Conservation (phyloP, 2,888 invertebrate genomes). For the Formica aserva region DNA sequence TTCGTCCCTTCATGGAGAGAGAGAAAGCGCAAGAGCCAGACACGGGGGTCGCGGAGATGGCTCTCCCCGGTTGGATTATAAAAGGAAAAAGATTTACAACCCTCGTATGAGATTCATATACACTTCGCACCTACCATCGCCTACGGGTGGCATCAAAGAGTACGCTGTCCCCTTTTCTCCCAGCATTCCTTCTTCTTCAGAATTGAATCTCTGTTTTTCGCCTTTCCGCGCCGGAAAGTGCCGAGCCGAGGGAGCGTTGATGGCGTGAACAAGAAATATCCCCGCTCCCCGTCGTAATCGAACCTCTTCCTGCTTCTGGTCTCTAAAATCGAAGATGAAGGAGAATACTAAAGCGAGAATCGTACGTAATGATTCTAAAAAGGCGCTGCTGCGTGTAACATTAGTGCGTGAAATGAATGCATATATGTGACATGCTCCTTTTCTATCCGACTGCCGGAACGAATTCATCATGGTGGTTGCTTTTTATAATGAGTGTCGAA, state of each 20-base stretch:
- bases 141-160: slow-evolving; percentile 79
- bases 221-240: slow-evolving; percentile 59
- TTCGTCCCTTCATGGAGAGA: slow-evolving; percentile 62
- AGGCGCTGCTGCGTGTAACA: neutral
- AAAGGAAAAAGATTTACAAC: slow-evolving; percentile 78
- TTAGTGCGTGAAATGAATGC: neutral
- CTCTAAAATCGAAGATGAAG: slow-evolving; percentile 61
- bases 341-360: slow-evolving; percentile 21
- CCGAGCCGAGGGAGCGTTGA: slow-evolving; percentile 63
- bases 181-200: slow-evolving; percentile 8
- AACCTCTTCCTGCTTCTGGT: slow-evolving; percentile 69
- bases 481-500: slow-evolving; percentile 70
- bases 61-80: slow-evolving; percentile 64
- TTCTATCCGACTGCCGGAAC: slow-evolving; percentile 34
- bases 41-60: neutral
- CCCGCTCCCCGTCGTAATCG: slow-evolving; percentile 71
- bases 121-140: slow-evolving; percentile 79
- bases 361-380: neutral
- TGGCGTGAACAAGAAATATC: slow-evolving; percentile 69
- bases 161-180: slow-evolving; percentile 47
- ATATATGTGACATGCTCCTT: neutral
- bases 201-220: slow-evolving; percentile 48
- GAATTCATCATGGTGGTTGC: slow-evolving; percentile 63
- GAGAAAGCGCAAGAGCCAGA: slow-evolving; percentile 10
- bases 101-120: slow-evolving; percentile 81